These are phyloP conservation scores for Dinocampus coccinellae DNA, from an alignment of 2,888 invertebrate species.

Conservation along the genomic window DNA sequence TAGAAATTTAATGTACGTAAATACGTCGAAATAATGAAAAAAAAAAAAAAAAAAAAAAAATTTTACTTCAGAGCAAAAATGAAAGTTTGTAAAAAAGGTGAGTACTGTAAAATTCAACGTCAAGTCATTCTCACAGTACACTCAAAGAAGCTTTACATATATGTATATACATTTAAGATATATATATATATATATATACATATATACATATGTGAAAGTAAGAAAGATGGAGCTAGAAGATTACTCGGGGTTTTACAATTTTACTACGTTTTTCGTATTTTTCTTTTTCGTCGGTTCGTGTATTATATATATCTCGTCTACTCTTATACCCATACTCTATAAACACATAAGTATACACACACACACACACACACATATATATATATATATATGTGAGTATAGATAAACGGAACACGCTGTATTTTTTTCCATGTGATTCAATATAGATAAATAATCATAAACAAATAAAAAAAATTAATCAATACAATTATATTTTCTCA, in stretches of 20 bases:
- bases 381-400: no score
- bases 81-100: background rate
- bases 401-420: no score
- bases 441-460: no score
- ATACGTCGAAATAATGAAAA: no score
- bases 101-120: conserved; percentile 11
- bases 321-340: background rate
- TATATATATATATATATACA: background rate
- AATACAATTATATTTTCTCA: no score
- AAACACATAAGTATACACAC: no score
- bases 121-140: conserved; percentile 19
- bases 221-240: background rate
- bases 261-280: conserved; percentile 6
- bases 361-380: no score
- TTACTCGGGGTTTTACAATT: background rate
- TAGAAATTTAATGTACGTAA: no score
- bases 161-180: background rate
- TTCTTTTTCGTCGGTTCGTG: background rate
- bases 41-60: background rate
- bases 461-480: no score
- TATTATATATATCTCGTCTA: background rate
- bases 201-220: background rate
- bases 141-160: conserved; percentile 17
- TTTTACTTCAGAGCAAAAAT: no score
- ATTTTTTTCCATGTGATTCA: no score